These are phyloP conservation scores for Odobenus rosmarus DNA, from an alignment of 2,113 vertebrate species.

Conservation along the genomic window DNA sequence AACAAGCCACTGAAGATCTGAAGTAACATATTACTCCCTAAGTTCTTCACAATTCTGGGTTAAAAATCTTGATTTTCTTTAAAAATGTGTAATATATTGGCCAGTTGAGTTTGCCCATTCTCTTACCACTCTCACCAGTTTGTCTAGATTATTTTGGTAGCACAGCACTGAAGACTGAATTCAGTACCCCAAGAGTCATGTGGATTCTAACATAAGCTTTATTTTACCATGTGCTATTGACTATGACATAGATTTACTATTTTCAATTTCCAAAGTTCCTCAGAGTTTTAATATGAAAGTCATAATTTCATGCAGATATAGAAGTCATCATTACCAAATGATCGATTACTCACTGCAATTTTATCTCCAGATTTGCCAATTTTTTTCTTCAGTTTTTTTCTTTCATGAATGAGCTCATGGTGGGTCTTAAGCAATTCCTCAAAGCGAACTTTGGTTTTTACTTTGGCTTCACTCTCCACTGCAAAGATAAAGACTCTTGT, in stretches of 20 bases:
- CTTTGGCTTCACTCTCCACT: slow-evolving; percentile 94
- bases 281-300: background rate
- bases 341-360: slow-evolving; percentile 88
- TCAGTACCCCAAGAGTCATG: background rate
- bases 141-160: background rate
- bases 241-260: background rate
- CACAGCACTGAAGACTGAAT: background rate
- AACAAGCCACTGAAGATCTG: background rate
- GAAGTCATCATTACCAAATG: background rate
- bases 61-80: background rate
- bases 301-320: background rate
- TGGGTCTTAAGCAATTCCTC: slow-evolving; percentile 92
- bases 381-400: slow-evolving; percentile 86
- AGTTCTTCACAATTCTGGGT: background rate
- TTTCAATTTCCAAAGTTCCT: slow-evolving; percentile 21
- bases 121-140: background rate
- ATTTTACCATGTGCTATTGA: background rate
- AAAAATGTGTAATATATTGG: background rate
- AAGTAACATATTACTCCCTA: background rate
- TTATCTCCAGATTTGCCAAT: slow-evolving; percentile 83
- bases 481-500: slow-evolving; percentile 51
- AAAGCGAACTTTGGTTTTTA: slow-evolving; percentile 92
- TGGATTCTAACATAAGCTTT: background rate
- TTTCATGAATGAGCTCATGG: slow-evolving; percentile 82
- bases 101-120: background rate